Percentiles rank a stretch among this genome's conserved stretches.
Evolutionary conservation across 1,140 invertebrate species (phyloP).

Genomic region (Schlechtendalia chinensis): DNA sequence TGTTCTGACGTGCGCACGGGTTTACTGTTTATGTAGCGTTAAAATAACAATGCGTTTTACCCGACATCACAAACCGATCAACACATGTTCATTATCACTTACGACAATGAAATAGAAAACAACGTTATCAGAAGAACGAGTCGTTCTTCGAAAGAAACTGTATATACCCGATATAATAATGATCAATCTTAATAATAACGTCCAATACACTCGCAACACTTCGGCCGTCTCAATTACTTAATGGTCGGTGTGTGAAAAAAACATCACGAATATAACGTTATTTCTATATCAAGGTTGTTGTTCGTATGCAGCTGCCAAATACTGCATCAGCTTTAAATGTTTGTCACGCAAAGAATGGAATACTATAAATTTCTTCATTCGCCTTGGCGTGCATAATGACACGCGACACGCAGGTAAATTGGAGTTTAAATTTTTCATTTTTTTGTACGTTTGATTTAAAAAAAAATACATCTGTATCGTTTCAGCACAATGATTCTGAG

Average conservation of each 20-base stretch:
- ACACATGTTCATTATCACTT: slow-evolving; percentile 21
- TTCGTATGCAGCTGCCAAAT: slow-evolving; percentile 22
- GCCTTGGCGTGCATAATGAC: background rate
- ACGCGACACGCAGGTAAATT: slow-evolving; percentile 12
- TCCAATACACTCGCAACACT: background rate
- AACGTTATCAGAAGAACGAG: too few species aligned
- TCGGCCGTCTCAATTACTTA: background rate
- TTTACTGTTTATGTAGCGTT: too few species aligned
- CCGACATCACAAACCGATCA: too few species aligned
- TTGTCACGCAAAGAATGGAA: slow-evolving; percentile 7
- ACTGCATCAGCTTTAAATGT: background rate
- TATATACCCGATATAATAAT: too few species aligned
- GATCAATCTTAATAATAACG: background rate
- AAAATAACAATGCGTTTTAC: too few species aligned
- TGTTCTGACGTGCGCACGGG: too few species aligned
- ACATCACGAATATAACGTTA: background rate
- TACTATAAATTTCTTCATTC: background rate
- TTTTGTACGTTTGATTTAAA: background rate
- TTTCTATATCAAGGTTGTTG: slow-evolving; percentile 30
- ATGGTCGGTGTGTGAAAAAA: background rate
- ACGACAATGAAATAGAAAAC: background rate
- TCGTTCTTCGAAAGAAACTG: too few species aligned
- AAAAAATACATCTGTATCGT: background rate
- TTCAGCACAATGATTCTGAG: slow-evolving; percentile 56
- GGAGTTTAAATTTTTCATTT: background rate